Evolutionary conservation across 2,113 vertebrate species (phyloP), one percentile per base, ranked within the genome.

Genomic region (Prietella phreatophila): DNA sequence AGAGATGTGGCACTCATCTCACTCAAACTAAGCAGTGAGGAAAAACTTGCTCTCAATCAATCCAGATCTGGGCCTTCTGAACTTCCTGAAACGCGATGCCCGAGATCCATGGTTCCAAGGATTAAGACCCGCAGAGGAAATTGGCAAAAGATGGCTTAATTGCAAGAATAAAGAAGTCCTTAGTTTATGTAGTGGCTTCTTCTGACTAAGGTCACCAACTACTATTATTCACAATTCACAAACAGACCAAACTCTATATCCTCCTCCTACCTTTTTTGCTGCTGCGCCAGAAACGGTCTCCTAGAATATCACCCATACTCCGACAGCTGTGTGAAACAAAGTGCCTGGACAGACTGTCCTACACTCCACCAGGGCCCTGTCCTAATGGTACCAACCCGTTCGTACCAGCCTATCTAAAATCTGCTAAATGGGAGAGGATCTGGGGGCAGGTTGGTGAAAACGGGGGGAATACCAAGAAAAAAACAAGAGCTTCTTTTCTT

Each of bases 211-310:
- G 22, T 71, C 2, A 82, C n/a, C 39, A 56, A 30, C 17, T 50
- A 7, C 13, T 33, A 1, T 30, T 61, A 56, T 42, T 4, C 19
- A n/a, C 65, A 83, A n/a, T 33, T n/a, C n/a, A n/a, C 8, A 75
- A 42, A 73, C 30, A 73, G 33, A 47, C 42, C 55, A 47, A 80
- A 79, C 33, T 50, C 50, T 14, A 63, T 60, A 13, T 53, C 6
- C n/a, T 61, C 27, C 55, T 63, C 95, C 89, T 92, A 96, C 95
- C 95, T 96, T 95, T 96, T 88, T 91, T 95, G 2, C 91, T 93
- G 91, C 95, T 94, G 56, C 94, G 93, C 95, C 95, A 96, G 91
- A 96, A 96, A 9, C 95, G 95, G 85, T 96, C 95, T 80, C 95
- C 95, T 47, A 96, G 89, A 30, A 89, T 84, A 91, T 95, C 95